These are phyloP conservation scores for Paracentrotus lividus DNA, from an alignment of 53 echinoderm and acorn worm genomes.

Conservation along the genomic window DNA sequence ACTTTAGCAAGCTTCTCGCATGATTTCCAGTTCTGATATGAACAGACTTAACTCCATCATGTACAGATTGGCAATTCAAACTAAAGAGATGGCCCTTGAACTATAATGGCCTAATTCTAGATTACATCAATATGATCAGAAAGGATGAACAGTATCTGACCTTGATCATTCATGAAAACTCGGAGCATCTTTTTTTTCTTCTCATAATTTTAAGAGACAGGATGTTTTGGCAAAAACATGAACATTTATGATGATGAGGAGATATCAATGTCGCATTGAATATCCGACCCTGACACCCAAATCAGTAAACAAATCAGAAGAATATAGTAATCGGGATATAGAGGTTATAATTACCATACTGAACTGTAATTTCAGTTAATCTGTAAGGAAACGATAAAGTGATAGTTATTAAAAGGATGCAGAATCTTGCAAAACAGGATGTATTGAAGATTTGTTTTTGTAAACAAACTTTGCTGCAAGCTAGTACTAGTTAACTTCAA, in stretches of 20 bases:
- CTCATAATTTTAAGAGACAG: conserved; percentile 4
- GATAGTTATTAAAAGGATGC: background rate
- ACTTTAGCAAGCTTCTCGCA: conserved; percentile 9
- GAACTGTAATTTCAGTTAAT: background rate
- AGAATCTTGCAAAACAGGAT: conserved; percentile 5
- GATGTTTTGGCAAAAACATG: conserved; percentile 49
- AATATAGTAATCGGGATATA: background rate
- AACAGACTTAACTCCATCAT: background rate
- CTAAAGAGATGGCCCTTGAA: conserved; percentile 36
- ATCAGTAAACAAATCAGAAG: conserved; percentile 19
- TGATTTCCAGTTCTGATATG: background rate
- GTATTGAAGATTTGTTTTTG: background rate
- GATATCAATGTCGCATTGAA: background rate
- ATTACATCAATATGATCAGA: conserved; percentile 1
- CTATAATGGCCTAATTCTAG: background rate
- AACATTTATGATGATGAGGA: background rate
- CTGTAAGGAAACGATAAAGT: background rate
- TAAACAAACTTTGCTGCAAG: background rate
- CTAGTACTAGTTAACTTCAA: background rate
- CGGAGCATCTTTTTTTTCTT: background rate
- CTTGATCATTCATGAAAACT: background rate
- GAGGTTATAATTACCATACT: background rate
- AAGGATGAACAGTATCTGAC: conserved; percentile 20
- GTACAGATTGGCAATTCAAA: background rate
- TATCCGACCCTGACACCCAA: conserved; percentile 17